Evolutionary conservation across 2,113 vertebrate species (phyloP), one percentile per base, ranked within the genome.

Genomic region (Colossoma macropomum): DNA sequence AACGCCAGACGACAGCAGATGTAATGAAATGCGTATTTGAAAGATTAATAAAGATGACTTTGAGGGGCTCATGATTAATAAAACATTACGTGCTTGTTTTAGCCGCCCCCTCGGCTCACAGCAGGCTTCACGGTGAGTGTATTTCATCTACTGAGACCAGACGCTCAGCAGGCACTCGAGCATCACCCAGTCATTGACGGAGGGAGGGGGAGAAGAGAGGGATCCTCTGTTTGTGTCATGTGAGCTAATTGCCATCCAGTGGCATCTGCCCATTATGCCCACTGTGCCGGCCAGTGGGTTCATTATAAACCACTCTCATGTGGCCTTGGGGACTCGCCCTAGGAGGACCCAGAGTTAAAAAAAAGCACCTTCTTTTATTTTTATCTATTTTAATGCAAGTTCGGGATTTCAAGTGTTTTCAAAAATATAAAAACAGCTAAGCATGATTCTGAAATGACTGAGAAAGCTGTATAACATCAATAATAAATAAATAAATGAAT

Each of bases 171-270:
- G 88, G n/a, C 10, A 6, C 59, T 25, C 10, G 23, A 27, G 88
- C 88, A 73, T 56, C 13, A 41, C 23, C n/a, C 38, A 62, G 89
- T 86, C 27, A 56, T 38, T 62, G 68, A 76, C 5, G 7, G 30
- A 34, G 56, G 60, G 27, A 63, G 62, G 56, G 45, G 62, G 79
- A 62, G 60, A 50, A 32, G 19, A 65, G 50, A 56, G 59, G n/a
- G 66, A n/a, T 38, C 76, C 54, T 19, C 4, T 1, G 1, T 79
- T 77, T 88, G 71, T 89, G 90, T 89, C 85, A 90, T 87, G 85
- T 89, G 90, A 92, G 89, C 90, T 92, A 91, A 93, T 91, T 90
- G 88, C 79, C 79, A 86, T 90, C 82, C 74, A 7, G 76, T 88
- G 88, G 87, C 90, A 89, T 92, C 88, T 89, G 89, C 81, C 80